Base-by-base conservation (phyloP, 2,888 invertebrate genomes). In the Helobdella robusta region DNA sequence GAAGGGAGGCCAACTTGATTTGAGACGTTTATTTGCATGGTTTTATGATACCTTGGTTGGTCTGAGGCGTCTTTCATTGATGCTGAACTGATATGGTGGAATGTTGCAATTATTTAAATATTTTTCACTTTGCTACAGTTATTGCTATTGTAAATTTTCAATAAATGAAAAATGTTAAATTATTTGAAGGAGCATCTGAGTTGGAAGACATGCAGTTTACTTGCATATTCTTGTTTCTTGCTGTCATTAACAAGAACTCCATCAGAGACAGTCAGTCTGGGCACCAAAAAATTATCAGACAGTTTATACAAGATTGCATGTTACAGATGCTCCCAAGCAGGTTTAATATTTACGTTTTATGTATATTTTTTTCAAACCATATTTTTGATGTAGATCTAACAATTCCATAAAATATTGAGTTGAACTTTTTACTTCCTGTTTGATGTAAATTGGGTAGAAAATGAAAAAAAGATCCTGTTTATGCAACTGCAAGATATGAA, bases 301-400 rank as follows among this genome's bases (percentile, higher is more conserved):
- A 70, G 78, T 11, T 88, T 89, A 86, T 71, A 75, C 30, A 73
- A 76, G 59, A 73, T 76, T 66, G 79, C 79, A 2, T 75, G 75
- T 65, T 78, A 77, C 67, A 73, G 82, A 52, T 72, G 76, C 25
- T 78, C 79, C 69, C 81, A 81, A 72, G 76, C 78, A 56, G 83
- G 82, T 82, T 40, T 35, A 66, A 56, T 15, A 28, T 59, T 11
- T 15, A 28, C 20, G 25, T 30, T 50, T 50, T 1, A 5, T 18
- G 25, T 46, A 40, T 5, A 23, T 64, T 23, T 54, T 50, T 35
- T 23, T 59, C 18, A 36, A 11, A 15, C 11, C 46, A 46, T 20
- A n/a, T 46, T 15, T 48, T 6, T 48, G 20, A 8, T 46, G n/a
- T n/a, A 2, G 23, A 8, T 46, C 20, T 15, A 18, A 15, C 18